A percentile compares a stretch with the other conserved stretches of the same genome.
Conservation (phyloP, 2,797 vertebrate genomes). For the Propithecus perrieri region DNA sequence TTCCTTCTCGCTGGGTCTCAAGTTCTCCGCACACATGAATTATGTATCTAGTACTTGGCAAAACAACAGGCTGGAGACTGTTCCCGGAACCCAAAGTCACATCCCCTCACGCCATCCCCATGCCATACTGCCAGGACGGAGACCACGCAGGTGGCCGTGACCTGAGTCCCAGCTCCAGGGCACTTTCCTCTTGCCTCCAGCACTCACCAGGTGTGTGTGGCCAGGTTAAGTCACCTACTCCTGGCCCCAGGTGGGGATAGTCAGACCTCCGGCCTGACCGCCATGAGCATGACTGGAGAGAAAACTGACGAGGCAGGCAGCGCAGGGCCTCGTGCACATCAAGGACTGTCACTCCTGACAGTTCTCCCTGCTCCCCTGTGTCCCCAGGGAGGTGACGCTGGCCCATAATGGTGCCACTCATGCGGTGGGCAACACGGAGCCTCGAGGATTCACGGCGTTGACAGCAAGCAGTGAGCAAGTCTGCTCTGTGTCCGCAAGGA, state of each 20-base stretch:
- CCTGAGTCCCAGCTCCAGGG: background rate
- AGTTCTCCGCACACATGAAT: constrained; percentile 23
- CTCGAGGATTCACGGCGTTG: fast-evolving
- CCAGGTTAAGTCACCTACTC: no score
- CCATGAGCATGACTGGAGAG: background rate
- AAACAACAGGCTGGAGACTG: background rate
- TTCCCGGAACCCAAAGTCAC: background rate
- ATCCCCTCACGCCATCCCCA: background rate
- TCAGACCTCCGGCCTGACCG: background rate
- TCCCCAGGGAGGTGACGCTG: background rate
- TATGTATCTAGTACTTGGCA: background rate
- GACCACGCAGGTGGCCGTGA: fast-evolving
- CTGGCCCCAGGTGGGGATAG: background rate
- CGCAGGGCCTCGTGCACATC: background rate
- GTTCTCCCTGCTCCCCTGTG: fast-evolving
- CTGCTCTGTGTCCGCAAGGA: background rate
- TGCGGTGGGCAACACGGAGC: fast-evolving
- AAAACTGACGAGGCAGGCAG: background rate
- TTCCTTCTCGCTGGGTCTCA: background rate
- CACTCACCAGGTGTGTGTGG: background rate
- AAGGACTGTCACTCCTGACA: no score
- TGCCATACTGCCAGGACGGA: background rate
- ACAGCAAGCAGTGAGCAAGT: background rate
- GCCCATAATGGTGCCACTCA: fast-evolving
- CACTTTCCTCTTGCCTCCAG: background rate